These are phyloP conservation scores for Odocoileus virginianus DNA, from an alignment of 2,113 vertebrate genomes.

Conservation along the genomic window DNA sequence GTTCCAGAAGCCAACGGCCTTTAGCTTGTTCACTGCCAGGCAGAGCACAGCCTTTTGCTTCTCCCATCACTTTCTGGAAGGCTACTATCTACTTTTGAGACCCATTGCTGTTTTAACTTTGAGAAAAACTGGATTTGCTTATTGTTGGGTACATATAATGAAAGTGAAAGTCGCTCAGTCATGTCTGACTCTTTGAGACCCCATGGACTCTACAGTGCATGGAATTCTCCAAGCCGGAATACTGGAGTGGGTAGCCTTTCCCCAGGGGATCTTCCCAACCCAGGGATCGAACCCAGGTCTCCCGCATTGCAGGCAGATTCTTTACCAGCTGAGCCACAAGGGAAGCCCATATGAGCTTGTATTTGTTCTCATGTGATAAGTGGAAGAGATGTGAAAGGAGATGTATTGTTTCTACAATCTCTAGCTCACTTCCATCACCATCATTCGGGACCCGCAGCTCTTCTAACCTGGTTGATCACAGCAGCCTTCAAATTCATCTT, in stretches of 20 bases:
- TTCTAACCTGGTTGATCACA: not conserved
- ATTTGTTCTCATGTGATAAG: not conserved
- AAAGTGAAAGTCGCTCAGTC: not conserved
- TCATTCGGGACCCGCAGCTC: not conserved
- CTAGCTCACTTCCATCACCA: not conserved
- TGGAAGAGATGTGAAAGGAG: not conserved
- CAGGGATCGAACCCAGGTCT: not conserved
- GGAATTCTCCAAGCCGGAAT: not conserved
- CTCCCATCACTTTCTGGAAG: not conserved
- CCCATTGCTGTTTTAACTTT: not conserved
- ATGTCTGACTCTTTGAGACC: not conserved
- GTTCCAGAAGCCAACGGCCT: not conserved
- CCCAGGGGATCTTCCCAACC: not conserved
- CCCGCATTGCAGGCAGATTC: not conserved
- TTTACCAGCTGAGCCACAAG: not conserved
- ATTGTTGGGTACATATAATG: not conserved
- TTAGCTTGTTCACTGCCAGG: rapidly evolving
- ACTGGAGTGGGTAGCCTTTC: not conserved
- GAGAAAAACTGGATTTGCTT: not conserved
- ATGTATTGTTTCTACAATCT: not conserved
- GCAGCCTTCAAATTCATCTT: not conserved
- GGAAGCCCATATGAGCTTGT: not conserved
- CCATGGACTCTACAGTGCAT: not conserved
- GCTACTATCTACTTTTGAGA: not conserved
- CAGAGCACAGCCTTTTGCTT: not conserved